phyloP scores from a whole-genome alignment of 1,140 invertebrate genomes.

The Megalonaias nervosa region DNA sequence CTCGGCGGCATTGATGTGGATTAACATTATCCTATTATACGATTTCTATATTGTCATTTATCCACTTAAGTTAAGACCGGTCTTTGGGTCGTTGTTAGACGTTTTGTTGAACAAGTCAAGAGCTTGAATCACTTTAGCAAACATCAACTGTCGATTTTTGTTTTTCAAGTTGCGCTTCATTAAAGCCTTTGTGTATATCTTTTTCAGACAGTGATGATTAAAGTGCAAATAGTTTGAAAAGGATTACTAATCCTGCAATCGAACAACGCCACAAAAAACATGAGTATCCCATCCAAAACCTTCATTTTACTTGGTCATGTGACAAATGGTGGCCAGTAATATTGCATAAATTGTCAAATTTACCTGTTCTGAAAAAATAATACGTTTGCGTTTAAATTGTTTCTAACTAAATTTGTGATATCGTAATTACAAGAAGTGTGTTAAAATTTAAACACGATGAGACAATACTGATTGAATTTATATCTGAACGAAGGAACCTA shows the following conservation, averaged over 20 bases:
- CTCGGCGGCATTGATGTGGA: conserved; percentile 43
- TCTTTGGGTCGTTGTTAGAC: background rate
- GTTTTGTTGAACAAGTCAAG: background rate
- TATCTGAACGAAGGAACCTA: too few species aligned
- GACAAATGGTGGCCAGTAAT: conserved; percentile 34
- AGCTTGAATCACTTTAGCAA: background rate
- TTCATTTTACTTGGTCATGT: conserved; percentile 23
- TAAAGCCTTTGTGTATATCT: background rate
- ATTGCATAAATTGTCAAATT: conserved; percentile 28
- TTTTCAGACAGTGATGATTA: conserved; percentile 10
- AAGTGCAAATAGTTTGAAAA: too few species aligned
- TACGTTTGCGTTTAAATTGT: background rate
- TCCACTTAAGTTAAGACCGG: background rate
- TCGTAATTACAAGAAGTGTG: conserved; percentile 20
- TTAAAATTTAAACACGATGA: too few species aligned
- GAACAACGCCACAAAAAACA: too few species aligned
- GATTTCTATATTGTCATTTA: background rate
- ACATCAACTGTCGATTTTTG: background rate
- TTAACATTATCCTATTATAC: background rate
- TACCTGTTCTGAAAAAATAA: background rate
- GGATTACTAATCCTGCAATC: too few species aligned
- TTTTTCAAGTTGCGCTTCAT: background rate
- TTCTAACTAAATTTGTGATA: background rate
- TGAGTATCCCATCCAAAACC: too few species aligned
- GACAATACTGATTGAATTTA: too few species aligned